Evolutionary conservation across 2,113 vertebrate genomes (phyloP), one percentile per base, ranked within the genome.

Genomic region (Lates calcarifer): DNA sequence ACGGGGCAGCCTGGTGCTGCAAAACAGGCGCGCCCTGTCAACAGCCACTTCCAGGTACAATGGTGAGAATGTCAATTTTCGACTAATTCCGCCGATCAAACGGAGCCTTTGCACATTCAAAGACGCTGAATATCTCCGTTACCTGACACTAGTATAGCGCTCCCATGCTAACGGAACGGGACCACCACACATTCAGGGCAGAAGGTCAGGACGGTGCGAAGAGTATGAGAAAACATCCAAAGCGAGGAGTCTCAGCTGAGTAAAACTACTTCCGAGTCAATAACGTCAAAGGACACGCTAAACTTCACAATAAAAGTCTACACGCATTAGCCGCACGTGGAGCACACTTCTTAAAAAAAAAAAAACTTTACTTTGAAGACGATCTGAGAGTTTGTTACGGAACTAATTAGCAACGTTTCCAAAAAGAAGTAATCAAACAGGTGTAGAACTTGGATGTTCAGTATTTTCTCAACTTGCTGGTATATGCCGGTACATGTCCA

Each of bases 401-500:
- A 92, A 88, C 72, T 79, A 9, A 3, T 74, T 58, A 22, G 6
- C 14, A 80, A 12, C 5, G 0, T 60, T 63, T 82, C 43, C 15
- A 58, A 61, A 72, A 15, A 1, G 2, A 37, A 43, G 18, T 35
- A 7, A 0, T 11, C 11, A 3, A 64, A 43, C 20, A 3, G 35
- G 62, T 64, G 2, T 12, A 12, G 15, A 66, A 1, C 6, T 1
- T 29, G 18, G 11, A 0, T 2, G 37, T 58, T 51, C 17, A 17
- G 41, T 1, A 11, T 3, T 0, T 24, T 49, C 1, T 1, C 1
- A 39, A 81, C 87, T 63, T 90, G 89, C 26, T 72, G 33, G 68
- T 71, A 89, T 90, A 90, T 90, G 89, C 26, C 74, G 33, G 68
- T 71, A 89, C 92, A 90, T 90, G 89, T 76, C 71, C 77, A 1